Conservation (phyloP, 2,797 vertebrate genomes). For the Thalassophryne amazonica region DNA sequence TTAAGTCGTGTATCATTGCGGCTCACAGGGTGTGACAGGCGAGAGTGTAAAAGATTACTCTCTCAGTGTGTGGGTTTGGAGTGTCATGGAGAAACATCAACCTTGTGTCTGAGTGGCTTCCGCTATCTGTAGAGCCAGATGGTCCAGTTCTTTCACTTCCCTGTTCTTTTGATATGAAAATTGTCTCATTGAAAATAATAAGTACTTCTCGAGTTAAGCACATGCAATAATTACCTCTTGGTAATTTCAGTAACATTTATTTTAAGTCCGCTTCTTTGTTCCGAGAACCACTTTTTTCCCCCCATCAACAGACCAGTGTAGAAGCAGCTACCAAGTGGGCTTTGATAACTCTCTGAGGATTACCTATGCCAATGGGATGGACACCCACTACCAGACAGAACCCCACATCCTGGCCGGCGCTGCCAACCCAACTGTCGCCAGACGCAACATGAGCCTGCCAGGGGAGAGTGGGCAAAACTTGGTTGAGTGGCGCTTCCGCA, state of each 20-base stretch:
- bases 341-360: conserved; percentile 93
- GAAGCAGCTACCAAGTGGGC: conserved; percentile 93
- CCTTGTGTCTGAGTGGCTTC: conserved; percentile 58
- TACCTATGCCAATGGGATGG: conserved; percentile 94
- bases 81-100: conserved; percentile 51
- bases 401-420: conserved; percentile 94
- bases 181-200: conserved; percentile 19
- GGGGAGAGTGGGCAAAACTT: conserved; percentile 94
- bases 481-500: conserved; percentile 97
- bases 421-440: conserved; percentile 92
- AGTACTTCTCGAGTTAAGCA: not conserved
- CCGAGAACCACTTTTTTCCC: conserved; percentile 12
- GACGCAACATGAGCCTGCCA: conserved; percentile 95
- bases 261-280: not conserved
- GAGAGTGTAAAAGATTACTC: conserved; percentile 67
- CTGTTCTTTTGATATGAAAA: conserved; percentile 12
- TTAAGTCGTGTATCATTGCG: conserved; percentile 65
- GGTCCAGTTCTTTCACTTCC: conserved; percentile 36
- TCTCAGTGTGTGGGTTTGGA: conserved; percentile 43
- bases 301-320: conserved; percentile 86
- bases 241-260: not conserved
- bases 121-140: conserved; percentile 39
- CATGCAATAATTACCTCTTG: not conserved
- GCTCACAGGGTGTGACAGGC: conserved; percentile 50
- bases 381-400: conserved; percentile 95